Evolutionary conservation across 2,113 vertebrate genomes (phyloP).

Genomic region (Psettodes erumei): DNA sequence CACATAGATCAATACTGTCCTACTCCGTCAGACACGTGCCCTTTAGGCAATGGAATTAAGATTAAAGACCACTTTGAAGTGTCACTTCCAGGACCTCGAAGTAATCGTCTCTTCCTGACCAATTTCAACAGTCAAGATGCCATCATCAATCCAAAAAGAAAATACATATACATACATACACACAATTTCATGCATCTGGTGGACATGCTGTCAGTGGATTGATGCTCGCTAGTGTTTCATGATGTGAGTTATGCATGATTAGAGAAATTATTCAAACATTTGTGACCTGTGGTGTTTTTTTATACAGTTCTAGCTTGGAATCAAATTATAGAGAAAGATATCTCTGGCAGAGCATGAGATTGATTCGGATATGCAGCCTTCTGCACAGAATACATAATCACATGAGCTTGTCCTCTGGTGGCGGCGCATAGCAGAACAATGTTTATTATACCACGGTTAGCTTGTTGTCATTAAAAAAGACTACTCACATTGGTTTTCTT

Average conservation of each 20-base stretch:
- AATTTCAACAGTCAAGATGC: slow-evolving; percentile 5
- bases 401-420: slow-evolving; percentile 50
- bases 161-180: not conserved
- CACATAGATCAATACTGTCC: slow-evolving; percentile 59
- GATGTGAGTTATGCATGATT: slow-evolving; percentile 48
- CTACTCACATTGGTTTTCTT: too few species aligned
- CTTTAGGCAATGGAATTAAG: slow-evolving; percentile 58
- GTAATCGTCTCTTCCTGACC: slow-evolving; percentile 32
- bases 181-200: slow-evolving; percentile 1
- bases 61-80: slow-evolving; percentile 60
- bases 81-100: slow-evolving; percentile 16
- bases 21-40: slow-evolving; percentile 35
- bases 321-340: slow-evolving; percentile 72
- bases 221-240: slow-evolving; percentile 35
- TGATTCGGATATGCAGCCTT: slow-evolving; percentile 67
- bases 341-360: slow-evolving; percentile 74
- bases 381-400: slow-evolving; percentile 69
- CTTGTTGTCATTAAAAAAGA: slow-evolving; percentile 15
- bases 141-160: slow-evolving; percentile 2
- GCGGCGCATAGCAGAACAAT: slow-evolving; percentile 29
- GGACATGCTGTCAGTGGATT: not conserved
- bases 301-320: slow-evolving; percentile 52
- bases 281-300: slow-evolving; percentile 60
- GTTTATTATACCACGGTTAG: slow-evolving; percentile 1
- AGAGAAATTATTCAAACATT: slow-evolving; percentile 63